Base-by-base conservation (phyloP, 2,113 vertebrate genomes). In the Caloenas nicobarica region DNA sequence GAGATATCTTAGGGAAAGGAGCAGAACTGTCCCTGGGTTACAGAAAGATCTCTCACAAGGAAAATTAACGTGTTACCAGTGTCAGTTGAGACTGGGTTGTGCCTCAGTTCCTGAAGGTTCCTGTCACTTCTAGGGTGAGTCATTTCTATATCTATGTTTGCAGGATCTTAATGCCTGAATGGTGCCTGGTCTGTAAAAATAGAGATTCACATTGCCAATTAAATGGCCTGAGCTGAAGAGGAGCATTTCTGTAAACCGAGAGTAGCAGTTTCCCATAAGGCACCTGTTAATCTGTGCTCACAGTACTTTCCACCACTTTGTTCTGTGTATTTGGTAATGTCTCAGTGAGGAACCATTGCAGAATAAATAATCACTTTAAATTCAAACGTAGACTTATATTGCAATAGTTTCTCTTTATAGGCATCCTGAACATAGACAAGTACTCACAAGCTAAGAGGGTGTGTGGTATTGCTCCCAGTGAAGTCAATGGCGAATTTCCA, bases 361-460 rank as follows among this genome's bases (percentile, higher is more conserved):
- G 77, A 93, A 84, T 64, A 92, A 91, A 73, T 79, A 86, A 84
- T 76, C 33, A 71, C 48, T 81, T 86, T 48, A 76, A 84, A 91
- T 91, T 84, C 60, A 94, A 60, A 89, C 23, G 14, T 84, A 60
- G 38, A 44, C 16, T 33, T 81, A n/a, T 15, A 79, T 64, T 85
- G 42, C 26, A 81, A 14, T 65, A 84, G 48, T 64, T 86, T 74
- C 64, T 81, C 42, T 74, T 78, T 53, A 33, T 15, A 74, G 48
- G n/a, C 13, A 44, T 58, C 31, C 57, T 69, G 42, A 81, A 79
- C 38, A 93, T 86, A 73, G 51, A 66, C 42, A 81, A 87, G 33
- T 66, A 68, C n/a, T 69, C 46, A 68, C 21, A 93, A 86, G 42
- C 56, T 86, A 10, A 51, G 54, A 57, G 29, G 34, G 46, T 83